Conservation (phyloP, 2,113 vertebrate species). For the Murina feae region DNA sequence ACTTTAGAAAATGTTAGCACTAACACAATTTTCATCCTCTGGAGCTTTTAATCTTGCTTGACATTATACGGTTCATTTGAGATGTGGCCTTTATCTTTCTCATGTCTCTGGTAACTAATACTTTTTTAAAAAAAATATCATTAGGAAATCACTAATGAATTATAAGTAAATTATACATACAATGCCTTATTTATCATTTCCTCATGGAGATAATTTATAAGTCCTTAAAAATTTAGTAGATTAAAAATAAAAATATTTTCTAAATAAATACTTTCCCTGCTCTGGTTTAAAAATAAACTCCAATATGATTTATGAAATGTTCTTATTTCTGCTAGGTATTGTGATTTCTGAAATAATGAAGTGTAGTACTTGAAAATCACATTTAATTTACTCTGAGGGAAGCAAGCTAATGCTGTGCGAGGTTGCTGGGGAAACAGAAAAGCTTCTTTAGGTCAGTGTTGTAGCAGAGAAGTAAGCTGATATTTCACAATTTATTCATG, state of each 20-base stretch:
- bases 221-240: constrained; percentile 66
- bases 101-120: constrained; percentile 10
- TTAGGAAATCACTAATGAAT: constrained; percentile 46
- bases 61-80: constrained; percentile 37
- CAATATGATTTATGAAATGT: constrained; percentile 79
- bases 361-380: constrained; percentile 85
- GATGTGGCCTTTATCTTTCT: constrained; percentile 44
- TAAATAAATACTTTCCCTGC: constrained; percentile 77
- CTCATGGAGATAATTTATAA: constrained; percentile 65
- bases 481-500: constrained; percentile 77
- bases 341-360: constrained; percentile 85
- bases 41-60: constrained; percentile 26
- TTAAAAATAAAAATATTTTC: constrained; percentile 71
- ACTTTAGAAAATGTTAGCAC: not conserved
- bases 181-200: constrained; percentile 29
- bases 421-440: constrained; percentile 86
- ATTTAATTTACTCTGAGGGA: constrained; percentile 85
- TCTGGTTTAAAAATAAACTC: constrained; percentile 80
- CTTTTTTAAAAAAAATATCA: constrained; percentile 35
- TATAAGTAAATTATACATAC: constrained; percentile 43
- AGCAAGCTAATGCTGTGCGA: constrained; percentile 79
- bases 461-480: constrained; percentile 74
- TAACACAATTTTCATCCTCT: not conserved
- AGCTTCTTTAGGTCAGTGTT: constrained; percentile 80
- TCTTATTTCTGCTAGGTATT: constrained; percentile 80